phyloP scores from a whole-genome alignment of 2,113 vertebrate genomes.

The Dasyornis broadbenti region DNA sequence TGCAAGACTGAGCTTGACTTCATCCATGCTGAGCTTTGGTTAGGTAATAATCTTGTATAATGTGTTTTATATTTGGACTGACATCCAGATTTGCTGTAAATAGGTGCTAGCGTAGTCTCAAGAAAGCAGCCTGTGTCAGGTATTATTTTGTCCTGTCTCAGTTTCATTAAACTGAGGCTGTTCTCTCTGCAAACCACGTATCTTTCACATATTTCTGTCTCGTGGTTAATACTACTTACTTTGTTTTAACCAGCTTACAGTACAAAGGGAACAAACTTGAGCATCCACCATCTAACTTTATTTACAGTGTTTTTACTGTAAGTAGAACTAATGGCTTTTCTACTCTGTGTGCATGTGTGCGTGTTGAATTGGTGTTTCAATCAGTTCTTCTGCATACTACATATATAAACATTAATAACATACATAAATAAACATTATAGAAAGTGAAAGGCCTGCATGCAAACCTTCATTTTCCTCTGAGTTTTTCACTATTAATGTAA shows the following conservation, averaged over 20 bases:
- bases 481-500: neutral
- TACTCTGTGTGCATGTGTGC: neutral
- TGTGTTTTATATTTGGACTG: neutral
- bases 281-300: constrained; percentile 18
- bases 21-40: neutral
- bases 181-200: neutral
- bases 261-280: constrained; percentile 30
- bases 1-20: neutral
- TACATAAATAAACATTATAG: neutral
- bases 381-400: neutral
- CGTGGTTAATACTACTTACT: constrained; percentile 22
- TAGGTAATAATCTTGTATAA: neutral
- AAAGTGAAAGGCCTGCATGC: constrained; percentile 1
- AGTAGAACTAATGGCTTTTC: neutral
- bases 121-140: neutral
- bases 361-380: neutral
- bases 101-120: neutral
- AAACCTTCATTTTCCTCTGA: neutral
- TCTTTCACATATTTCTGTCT: neutral
- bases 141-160: neutral
- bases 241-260: constrained; percentile 43
- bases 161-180: neutral
- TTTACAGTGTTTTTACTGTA: constrained; percentile 28
- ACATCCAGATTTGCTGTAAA: neutral
- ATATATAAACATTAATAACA: too few species aligned